Percentiles rank a stretch among this genome's conserved stretches.
Evolutionary conservation across 1,140 invertebrate genomes (phyloP).

Genomic region (Platorchestia sp.): DNA sequence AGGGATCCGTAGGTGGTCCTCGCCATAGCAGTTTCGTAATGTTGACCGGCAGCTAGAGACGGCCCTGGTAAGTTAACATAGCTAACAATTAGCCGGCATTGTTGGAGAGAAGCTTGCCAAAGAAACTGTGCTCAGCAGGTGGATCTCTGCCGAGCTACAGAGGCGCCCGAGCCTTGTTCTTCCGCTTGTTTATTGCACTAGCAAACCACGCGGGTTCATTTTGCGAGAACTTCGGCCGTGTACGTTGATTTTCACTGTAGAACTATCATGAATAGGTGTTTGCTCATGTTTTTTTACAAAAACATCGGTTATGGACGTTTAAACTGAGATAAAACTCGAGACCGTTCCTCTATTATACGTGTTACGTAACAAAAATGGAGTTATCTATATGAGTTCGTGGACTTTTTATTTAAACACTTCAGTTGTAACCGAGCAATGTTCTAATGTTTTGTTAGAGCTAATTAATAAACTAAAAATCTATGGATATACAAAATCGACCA

Average conservation of each 20-base stretch:
- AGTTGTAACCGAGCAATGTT: not conserved
- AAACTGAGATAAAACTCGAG: not conserved
- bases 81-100: conserved; percentile 51
- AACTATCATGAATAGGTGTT: not conserved
- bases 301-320: not conserved
- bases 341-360: not conserved
- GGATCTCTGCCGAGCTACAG: not conserved
- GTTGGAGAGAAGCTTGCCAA: not conserved
- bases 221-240: not conserved
- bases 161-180: conserved; percentile 47
- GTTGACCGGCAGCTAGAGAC: not conserved
- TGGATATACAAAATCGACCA: not conserved
- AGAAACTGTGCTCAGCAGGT: conserved; percentile 42
- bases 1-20: not conserved
- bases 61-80: conserved; percentile 38
- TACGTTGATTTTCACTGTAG: not conserved
- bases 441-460: not conserved
- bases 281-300: not conserved
- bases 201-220: not conserved
- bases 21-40: not conserved
- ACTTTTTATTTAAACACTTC: not conserved
- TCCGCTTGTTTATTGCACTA: conserved; percentile 36
- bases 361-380: not conserved
- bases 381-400: not conserved
- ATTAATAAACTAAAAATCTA: not conserved